A percentile compares a stretch with the other conserved stretches of the same genome.
Conservation (phyloP, 2,113 vertebrate species). For the Columbina picui region DNA sequence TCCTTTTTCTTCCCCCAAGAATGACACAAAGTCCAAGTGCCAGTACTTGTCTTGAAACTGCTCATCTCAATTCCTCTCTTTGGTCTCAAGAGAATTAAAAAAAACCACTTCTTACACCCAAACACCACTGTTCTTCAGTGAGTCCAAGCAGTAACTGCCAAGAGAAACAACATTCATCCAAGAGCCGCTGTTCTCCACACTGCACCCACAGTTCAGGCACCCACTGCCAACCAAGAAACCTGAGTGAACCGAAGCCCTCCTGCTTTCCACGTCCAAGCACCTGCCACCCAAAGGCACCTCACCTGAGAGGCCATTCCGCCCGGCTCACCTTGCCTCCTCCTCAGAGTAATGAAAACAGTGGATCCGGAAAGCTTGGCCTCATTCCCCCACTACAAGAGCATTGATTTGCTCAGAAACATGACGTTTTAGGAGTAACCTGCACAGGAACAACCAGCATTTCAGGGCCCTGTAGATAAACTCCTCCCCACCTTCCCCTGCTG, state of each 20-base stretch:
- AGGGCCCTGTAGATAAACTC: not conserved
- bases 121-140: not conserved
- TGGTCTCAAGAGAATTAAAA: not conserved
- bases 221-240: not conserved
- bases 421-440: not conserved
- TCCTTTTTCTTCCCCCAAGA: not conserved
- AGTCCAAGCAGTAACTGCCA: not conserved
- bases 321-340: not conserved
- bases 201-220: not conserved
- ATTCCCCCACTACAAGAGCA: not conserved
- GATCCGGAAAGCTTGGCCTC: not conserved
- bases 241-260: not conserved
- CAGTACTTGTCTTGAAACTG: not conserved
- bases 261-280: not conserved
- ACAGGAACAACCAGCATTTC: rapidly evolving
- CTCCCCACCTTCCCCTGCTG: not conserved
- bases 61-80: rapidly evolving
- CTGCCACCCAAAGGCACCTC: not conserved
- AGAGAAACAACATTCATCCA: not conserved
- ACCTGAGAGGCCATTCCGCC: not conserved
- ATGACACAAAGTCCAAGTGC: not conserved
- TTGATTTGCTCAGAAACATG: rapidly evolving
- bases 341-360: rapidly evolving
- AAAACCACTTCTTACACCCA: not conserved
- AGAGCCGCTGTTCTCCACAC: not conserved